Percentiles rank a stretch among this genome's conserved stretches.
These are phyloP conservation scores for Entelurus aequoreus DNA, from an alignment of 2,113 vertebrate species.

Conservation along the genomic window DNA sequence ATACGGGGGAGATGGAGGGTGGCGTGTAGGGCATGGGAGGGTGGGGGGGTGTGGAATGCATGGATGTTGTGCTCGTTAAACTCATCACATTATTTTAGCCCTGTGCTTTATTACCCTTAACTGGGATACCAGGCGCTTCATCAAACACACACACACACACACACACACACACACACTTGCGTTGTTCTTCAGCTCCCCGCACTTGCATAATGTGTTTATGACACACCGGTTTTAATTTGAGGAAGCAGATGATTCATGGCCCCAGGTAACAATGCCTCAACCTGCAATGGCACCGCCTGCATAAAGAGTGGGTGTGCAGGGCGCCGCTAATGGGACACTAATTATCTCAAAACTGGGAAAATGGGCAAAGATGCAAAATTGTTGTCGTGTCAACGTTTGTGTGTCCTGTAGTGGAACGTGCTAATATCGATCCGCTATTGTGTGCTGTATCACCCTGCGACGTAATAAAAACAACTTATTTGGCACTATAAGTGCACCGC, in stretches of 20 bases:
- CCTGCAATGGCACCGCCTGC: conserved; percentile 40
- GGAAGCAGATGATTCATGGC: conserved; percentile 58
- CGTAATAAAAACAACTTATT: conserved; percentile 61
- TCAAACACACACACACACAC: conserved; percentile 41
- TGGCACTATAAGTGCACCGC: conserved; percentile 49
- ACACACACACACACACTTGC: conserved; percentile 27
- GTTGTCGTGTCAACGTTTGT: conserved; percentile 10
- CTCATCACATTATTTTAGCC: conserved; percentile 71
- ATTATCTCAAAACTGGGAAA: conserved; percentile 60
- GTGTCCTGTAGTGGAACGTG: not conserved
- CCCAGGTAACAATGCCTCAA: conserved; percentile 50
- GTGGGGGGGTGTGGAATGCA: conserved; percentile 36
- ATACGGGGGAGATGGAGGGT: conserved; percentile 12
- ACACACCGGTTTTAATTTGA: conserved; percentile 57
- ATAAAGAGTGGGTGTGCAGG: conserved; percentile 20
- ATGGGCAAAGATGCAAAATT: conserved; percentile 38
- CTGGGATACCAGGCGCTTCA: conserved; percentile 55
- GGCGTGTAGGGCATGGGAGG: conserved; percentile 31
- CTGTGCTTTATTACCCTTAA: conserved; percentile 68
- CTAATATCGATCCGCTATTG: conserved; percentile 60
- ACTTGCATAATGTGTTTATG: conserved; percentile 45
- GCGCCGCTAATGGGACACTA: conserved; percentile 54
- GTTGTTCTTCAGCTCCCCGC: conserved; percentile 16
- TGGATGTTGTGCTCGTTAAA: conserved; percentile 67
- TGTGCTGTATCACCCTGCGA: conserved; percentile 64